Evolutionary conservation across 2,113 vertebrate species (phyloP), one percentile per base, ranked within the genome.

Genomic region (Polypterus senegalus): DNA sequence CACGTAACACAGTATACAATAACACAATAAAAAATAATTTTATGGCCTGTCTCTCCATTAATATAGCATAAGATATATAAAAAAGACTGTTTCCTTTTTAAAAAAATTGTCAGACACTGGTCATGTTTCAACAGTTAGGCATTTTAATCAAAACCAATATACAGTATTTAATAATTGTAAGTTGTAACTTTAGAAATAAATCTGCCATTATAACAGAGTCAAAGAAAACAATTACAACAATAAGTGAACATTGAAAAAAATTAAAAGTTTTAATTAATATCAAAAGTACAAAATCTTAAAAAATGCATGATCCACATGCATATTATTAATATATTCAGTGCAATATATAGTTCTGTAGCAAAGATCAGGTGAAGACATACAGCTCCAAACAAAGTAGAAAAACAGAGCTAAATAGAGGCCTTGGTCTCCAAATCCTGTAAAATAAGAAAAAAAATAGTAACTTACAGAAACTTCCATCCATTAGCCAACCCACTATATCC

Each of bases 401-500:
- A 60, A 9, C 5, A 48, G 1, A 2, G 9, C 86, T 80, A 89
- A 47, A 73, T 67, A 3, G 81, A 75, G 44, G 79, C 69, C 77
- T 88, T 89, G 62, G 78, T 83, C 68, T 91, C 88, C 86, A 86
- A 89, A 52, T 88, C 85, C 88, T 91, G 66, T 51, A 3, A 65
- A 4, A 3, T 45, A 4, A 5, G 3, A 9, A 49, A 53, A 8
- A 53, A 46, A 61, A 0, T 4, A 45, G 46, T 0, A 2, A 5
- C 2, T 64, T 4, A 71, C 1, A 3, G 44, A 1, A 9, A 9
- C 43, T 5, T 5, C 43, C 6, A 27, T 27, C 27, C 27, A 27
- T 27, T 27, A 27, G 1, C 27, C 27, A 27, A 1, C 27, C 27
- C 27, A 2, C 27, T 27, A 27, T 27, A 27, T 27, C 27, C 27